A percentile compares a stretch with the other conserved stretches of the same genome.
These are phyloP conservation scores for Catharus ustulatus DNA, from an alignment of 2,797 vertebrate species.

Conservation along the genomic window DNA sequence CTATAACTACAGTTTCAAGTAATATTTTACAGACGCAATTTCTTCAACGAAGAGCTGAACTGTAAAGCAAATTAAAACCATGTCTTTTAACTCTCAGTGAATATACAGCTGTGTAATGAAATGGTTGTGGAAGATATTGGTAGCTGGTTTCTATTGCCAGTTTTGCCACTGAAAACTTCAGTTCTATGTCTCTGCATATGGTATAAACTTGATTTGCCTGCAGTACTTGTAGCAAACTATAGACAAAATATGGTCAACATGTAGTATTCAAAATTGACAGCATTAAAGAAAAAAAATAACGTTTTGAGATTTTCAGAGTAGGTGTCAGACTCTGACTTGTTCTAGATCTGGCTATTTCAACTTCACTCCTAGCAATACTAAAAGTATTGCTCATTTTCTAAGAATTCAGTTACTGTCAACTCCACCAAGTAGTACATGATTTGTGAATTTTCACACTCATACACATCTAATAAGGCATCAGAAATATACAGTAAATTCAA, in stretches of 20 bases:
- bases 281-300: background rate
- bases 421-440: background rate
- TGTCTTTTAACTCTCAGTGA: background rate
- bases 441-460: background rate
- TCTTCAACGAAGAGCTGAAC: background rate
- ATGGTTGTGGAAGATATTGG: background rate
- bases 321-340: background rate
- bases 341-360: background rate
- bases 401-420: background rate
- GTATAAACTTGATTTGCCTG: background rate
- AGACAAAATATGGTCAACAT: background rate
- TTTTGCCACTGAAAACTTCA: background rate
- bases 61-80: slow-evolving; percentile 20
- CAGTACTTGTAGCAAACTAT: background rate
- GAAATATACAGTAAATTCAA: no score
- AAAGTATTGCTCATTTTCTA: background rate
- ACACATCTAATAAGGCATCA: background rate
- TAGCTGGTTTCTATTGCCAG: background rate
- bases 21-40: background rate
- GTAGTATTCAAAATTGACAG: background rate
- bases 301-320: background rate
- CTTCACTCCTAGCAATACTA: background rate
- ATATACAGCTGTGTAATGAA: background rate
- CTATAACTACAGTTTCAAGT: background rate
- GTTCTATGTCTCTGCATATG: background rate